Base-by-base conservation (phyloP, 2,888 invertebrate species). In the Malachius bipustulatus region DNA sequence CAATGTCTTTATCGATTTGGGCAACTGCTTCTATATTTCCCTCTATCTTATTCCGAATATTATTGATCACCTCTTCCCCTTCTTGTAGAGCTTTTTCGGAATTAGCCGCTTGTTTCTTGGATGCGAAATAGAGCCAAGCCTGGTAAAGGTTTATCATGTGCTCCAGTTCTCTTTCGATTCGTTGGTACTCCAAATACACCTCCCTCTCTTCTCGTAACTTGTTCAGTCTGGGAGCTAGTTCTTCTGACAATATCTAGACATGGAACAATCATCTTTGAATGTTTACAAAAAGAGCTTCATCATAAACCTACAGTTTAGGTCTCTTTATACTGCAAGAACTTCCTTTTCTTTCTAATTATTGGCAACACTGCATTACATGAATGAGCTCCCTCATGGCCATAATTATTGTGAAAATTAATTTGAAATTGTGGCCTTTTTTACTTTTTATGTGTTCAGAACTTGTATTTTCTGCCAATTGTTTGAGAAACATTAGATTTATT, bases 211-310 rank as follows among this genome's bases (percentile, higher is more conserved):
- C 77, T 45, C 85, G 80, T 34, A 96, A 63, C 57, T 84, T 88
- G 35, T 80, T 74, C 33, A 97, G 63, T 49, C 81, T 87, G 0
- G 97, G 97, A n/a, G 78, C 76, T 35, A 98, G 82, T 55, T 93
- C 91, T 58, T 96, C 91, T 34, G 62, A 67, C 13, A 83, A 67
- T 32, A 83, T 69, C 77, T 78, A 46, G 19, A 46, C 39, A 15
- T 9, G 4, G 11, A 32, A 28, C 4, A 8, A 15, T 6, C 2
- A 9, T 10, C 14, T 11, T 11, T 11, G 11, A 10, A 8, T n/a
- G n/a, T 24, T 24, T 24, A 9, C 8, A 8, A n/a, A 24, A 24
- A 9, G n/a, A 24, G 8, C n/a, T 24, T 24, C 24, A 24, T n/a
- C 24, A 24, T 9, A 24, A 24, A n/a, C 8, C 8, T 9, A 24